These are phyloP conservation scores for Heliconius hewitsoni DNA, from an alignment of 1,140 invertebrate genomes.

Conservation along the genomic window DNA sequence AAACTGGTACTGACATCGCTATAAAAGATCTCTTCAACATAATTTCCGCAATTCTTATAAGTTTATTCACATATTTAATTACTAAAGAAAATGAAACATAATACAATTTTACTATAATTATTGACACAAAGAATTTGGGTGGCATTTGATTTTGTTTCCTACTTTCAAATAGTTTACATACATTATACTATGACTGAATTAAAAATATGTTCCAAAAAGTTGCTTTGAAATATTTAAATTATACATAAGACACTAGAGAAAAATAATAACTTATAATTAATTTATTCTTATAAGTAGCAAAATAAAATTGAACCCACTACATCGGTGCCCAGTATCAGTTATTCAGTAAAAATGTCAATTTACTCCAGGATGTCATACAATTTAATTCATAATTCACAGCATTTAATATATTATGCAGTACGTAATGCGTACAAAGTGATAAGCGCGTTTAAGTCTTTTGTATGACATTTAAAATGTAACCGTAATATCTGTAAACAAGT, in stretches of 20 bases:
- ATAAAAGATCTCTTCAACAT: neutral
- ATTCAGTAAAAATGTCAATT: neutral
- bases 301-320: neutral
- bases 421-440: neutral
- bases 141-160: neutral
- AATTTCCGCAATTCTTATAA: neutral
- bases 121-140: neutral
- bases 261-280: too few relatives aligned
- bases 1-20: conserved; percentile 6
- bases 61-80: neutral
- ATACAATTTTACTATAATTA: neutral
- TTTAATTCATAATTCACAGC: neutral
- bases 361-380: neutral
- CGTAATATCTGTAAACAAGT: neutral
- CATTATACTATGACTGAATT: too few relatives aligned
- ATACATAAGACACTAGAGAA: too few relatives aligned
- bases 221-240: too few relatives aligned
- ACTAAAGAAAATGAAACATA: neutral
- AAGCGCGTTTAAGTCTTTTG: conserved; percentile 26
- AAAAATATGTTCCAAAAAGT: too few relatives aligned
- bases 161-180: too few relatives aligned
- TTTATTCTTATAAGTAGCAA: too few relatives aligned
- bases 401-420: neutral
- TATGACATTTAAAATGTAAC: conserved; percentile 11
- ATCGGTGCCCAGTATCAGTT: neutral